Conservation (phyloP, 2,113 vertebrate species). For the Passer domesticus region DNA sequence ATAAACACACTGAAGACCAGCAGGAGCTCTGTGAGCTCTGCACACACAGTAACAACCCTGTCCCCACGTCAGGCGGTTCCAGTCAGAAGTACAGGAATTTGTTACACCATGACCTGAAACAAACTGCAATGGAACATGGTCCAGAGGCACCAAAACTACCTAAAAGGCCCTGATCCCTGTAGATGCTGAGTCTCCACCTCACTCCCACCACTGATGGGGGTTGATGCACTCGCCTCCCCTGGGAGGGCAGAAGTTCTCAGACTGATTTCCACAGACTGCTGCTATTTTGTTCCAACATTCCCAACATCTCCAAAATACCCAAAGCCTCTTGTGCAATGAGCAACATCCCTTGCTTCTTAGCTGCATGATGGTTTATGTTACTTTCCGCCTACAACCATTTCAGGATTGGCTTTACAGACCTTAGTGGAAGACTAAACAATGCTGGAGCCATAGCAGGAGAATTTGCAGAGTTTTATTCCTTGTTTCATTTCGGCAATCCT, state of each 20-base stretch:
- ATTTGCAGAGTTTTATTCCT: constrained; percentile 60
- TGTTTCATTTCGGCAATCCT: constrained; percentile 67
- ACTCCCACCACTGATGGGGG: background rate
- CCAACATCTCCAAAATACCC: constrained; percentile 65
- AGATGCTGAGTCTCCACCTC: background rate
- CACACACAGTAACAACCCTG: background rate
- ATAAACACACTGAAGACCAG: background rate
- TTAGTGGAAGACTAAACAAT: constrained; percentile 71
- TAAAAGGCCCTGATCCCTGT: background rate
- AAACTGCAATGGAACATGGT: background rate
- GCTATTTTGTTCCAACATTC: constrained; percentile 53
- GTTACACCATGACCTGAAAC: background rate
- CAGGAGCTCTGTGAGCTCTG: background rate
- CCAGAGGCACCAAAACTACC: background rate
- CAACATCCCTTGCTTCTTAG: constrained; percentile 55
- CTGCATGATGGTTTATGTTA: constrained; percentile 63
- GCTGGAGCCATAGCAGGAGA: constrained; percentile 63
- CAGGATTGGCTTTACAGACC: constrained; percentile 59
- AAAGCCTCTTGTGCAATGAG: constrained; percentile 57
- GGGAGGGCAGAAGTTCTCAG: constrained; percentile 10
- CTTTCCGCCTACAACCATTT: constrained; percentile 62
- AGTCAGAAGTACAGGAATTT: background rate
- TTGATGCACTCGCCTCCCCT: background rate
- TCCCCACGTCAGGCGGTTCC: background rate
- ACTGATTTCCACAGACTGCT: constrained; percentile 56